These are phyloP conservation scores for Galemys pyrenaicus DNA, from an alignment of 2,113 vertebrate genomes.

Conservation along the genomic window DNA sequence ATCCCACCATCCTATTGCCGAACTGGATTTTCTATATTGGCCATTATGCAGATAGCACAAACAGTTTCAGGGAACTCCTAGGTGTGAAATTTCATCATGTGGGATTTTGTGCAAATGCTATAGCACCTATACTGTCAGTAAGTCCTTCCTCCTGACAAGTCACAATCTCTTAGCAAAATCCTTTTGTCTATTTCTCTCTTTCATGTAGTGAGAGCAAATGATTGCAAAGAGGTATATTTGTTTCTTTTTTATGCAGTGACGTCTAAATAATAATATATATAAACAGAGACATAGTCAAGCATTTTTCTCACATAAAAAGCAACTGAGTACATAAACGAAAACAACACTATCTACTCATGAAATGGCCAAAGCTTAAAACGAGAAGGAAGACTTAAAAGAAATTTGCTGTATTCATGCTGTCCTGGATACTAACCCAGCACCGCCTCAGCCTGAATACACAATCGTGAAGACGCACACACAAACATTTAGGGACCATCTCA, in stretches of 20 bases:
- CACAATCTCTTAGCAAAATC: neutral
- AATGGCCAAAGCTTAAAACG: conserved; percentile 55
- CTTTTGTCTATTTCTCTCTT: conserved; percentile 31
- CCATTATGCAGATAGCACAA: neutral
- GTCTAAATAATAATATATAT: conserved; percentile 51
- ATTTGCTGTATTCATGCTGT: conserved; percentile 46
- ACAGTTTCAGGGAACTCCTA: neutral
- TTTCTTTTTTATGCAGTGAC: conserved; percentile 15
- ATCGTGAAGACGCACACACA: conserved; percentile 40
- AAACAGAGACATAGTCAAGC: neutral
- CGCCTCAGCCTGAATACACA: conserved; percentile 42
- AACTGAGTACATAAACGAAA: conserved; percentile 52
- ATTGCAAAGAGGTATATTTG: neutral
- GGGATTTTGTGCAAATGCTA: neutral
- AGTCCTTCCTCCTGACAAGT: conserved; percentile 1
- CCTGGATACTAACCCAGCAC: neutral
- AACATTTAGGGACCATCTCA: conserved; percentile 48
- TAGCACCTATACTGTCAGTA: neutral
- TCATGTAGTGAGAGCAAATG: neutral
- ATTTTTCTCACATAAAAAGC: conserved; percentile 34
- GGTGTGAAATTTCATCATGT: neutral
- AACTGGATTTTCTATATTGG: conserved; percentile 18
- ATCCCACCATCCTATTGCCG: neutral
- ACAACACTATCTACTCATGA: conserved; percentile 1
- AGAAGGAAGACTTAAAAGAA: conserved; percentile 29